These are phyloP conservation scores for Eueides isabella DNA, from an alignment of 1,140 invertebrate genomes.

Conservation along the genomic window DNA sequence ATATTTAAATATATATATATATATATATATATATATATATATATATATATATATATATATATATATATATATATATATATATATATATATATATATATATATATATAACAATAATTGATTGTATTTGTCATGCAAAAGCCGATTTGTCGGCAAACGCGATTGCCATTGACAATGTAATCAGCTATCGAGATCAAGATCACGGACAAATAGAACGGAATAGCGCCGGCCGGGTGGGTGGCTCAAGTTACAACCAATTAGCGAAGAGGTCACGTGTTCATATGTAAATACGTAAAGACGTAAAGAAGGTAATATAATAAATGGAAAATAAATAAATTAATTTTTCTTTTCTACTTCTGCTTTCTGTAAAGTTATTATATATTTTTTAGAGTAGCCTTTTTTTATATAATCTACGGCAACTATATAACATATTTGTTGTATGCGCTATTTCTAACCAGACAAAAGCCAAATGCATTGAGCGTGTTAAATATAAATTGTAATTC, in stretches of 20 bases:
- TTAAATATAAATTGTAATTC: not conserved
- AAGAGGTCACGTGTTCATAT: not conserved
- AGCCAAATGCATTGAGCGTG: not conserved
- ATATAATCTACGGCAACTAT: too few relatives aligned
- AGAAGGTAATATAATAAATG: too few relatives aligned
- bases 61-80: too few relatives aligned
- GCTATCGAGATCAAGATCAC: slow-evolving; percentile 66
- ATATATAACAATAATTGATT: slow-evolving; percentile 26
- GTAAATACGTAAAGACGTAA: too few relatives aligned
- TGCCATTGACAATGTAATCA: slow-evolving; percentile 61
- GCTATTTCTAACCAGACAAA: not conserved
- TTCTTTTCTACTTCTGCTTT: too few relatives aligned
- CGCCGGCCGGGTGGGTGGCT: slow-evolving; percentile 18
- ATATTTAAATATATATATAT: too few relatives aligned
- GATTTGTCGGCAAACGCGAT: slow-evolving; percentile 50
- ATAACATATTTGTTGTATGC: not conserved
- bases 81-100: not conserved
- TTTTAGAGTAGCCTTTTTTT: too few relatives aligned
- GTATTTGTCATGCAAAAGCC: slow-evolving; percentile 40
- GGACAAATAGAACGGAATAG: slow-evolving; percentile 41
- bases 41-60: too few relatives aligned
- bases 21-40: too few relatives aligned
- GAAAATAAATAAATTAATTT: too few relatives aligned
- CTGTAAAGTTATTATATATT: too few relatives aligned
- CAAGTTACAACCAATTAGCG: slow-evolving; percentile 34